These are phyloP conservation scores for Reticulitermes lucifugus DNA, from an alignment of 2,888 invertebrate species.

Conservation along the genomic window DNA sequence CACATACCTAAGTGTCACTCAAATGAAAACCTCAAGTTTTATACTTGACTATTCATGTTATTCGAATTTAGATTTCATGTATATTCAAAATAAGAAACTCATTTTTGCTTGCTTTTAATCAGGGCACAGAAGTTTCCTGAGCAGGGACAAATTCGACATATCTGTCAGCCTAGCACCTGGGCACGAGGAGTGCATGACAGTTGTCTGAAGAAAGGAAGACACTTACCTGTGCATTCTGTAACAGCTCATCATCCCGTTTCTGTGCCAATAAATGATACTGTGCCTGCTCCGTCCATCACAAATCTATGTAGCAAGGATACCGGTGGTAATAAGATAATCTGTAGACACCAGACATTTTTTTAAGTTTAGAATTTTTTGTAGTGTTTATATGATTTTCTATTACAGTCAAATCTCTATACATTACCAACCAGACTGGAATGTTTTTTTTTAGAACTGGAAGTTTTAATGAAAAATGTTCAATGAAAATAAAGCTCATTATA, in stretches of 20 bases:
- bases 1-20: too few species aligned
- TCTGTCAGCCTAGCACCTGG: conserved; percentile 5
- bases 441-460: background rate
- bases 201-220: conserved; percentile 13
- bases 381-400: background rate
- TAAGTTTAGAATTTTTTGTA: background rate
- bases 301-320: background rate
- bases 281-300: conserved; percentile 11
- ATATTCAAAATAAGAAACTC: background rate
- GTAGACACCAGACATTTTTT: background rate
- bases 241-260: background rate
- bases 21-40: too few species aligned
- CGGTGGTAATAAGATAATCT: background rate
- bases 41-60: too few species aligned
- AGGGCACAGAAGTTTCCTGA: conserved; percentile 18
- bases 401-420: background rate
- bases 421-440: background rate
- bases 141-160: background rate
- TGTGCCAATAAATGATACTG: conserved; percentile 2
- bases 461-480: too few species aligned
- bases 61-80: too few species aligned
- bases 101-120: background rate
- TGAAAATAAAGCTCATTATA: too few species aligned
- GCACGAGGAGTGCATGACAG: background rate
- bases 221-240: background rate